Evolutionary conservation across 1,140 invertebrate genomes (phyloP).

Genomic region (Achatina immaculata): DNA sequence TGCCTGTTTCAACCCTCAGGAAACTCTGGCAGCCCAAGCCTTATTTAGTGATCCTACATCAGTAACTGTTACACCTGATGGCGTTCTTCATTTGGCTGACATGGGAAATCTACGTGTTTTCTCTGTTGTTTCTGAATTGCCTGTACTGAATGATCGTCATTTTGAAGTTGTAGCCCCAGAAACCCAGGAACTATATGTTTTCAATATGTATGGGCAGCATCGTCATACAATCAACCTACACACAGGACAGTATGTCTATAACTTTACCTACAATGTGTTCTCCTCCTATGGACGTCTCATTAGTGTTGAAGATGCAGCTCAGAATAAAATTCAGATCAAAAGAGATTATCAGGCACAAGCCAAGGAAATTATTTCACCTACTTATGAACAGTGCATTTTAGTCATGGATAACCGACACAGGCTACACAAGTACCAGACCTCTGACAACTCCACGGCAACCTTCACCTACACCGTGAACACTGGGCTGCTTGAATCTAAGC

Average conservation of each 20-base stretch:
- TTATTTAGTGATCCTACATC: slow-evolving; percentile 94
- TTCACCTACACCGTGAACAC: slow-evolving; percentile 93
- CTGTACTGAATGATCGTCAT: slow-evolving; percentile 88
- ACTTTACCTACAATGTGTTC: slow-evolving; percentile 95
- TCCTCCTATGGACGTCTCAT: slow-evolving; percentile 95
- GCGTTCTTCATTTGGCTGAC: slow-evolving; percentile 91
- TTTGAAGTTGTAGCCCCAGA: slow-evolving; percentile 91
- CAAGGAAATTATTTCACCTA: slow-evolving; percentile 94
- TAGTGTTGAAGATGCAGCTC: slow-evolving; percentile 91
- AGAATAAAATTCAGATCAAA: slow-evolving; percentile 86
- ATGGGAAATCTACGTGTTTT: slow-evolving; percentile 85
- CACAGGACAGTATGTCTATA: slow-evolving; percentile 90
- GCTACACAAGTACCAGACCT: slow-evolving; percentile 88
- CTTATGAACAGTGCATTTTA: slow-evolving; percentile 90
- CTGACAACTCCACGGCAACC: slow-evolving; percentile 91
- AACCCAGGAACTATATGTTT: slow-evolving; percentile 94
- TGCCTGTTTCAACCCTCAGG: slow-evolving; percentile 85
- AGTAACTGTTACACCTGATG: slow-evolving; percentile 88
- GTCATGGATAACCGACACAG: slow-evolving; percentile 87
- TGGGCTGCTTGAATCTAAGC: slow-evolving; percentile 80
- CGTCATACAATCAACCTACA: slow-evolving; percentile 91
- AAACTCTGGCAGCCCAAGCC: slow-evolving; percentile 88
- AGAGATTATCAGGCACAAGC: slow-evolving; percentile 79
- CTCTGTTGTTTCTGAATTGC: slow-evolving; percentile 90
- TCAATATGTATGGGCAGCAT: slow-evolving; percentile 96